These are phyloP conservation scores for Halcyon badia DNA, from an alignment of 2,797 vertebrate genomes.

Conservation along the genomic window DNA sequence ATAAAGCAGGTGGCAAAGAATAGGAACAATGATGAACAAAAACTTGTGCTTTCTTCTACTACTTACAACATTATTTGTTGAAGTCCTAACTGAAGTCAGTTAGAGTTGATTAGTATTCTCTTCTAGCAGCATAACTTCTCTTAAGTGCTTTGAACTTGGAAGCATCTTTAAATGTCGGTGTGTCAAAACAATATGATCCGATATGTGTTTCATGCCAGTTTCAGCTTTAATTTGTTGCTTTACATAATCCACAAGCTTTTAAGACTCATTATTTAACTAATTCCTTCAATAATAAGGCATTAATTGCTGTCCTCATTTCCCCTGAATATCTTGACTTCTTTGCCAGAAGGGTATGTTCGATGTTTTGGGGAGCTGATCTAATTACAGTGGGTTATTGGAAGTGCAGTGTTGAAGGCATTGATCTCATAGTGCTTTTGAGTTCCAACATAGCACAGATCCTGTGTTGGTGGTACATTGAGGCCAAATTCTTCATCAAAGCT, in stretches of 20 bases:
- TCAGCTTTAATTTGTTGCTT: neutral
- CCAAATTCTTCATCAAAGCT: neutral
- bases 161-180: neutral
- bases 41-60: neutral
- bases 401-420: neutral
- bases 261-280: neutral
- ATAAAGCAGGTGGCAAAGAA: neutral
- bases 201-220: neutral
- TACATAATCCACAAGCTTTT: neutral
- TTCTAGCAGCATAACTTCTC: neutral
- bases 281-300: neutral
- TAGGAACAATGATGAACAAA: neutral
- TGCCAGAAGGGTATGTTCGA: neutral
- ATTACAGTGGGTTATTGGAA: neutral
- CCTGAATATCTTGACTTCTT: neutral
- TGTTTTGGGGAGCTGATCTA: neutral
- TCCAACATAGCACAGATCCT: neutral
- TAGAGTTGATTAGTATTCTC: neutral
- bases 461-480: neutral
- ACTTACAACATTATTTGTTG: rapidly evolving
- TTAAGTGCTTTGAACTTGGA: neutral
- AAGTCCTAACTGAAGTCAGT: neutral
- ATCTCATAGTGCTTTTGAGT: neutral
- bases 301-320: neutral
- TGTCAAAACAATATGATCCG: neutral